These are phyloP conservation scores for Drosophila histrio DNA, from an alignment of 2,888 invertebrate species.

Conservation along the genomic window DNA sequence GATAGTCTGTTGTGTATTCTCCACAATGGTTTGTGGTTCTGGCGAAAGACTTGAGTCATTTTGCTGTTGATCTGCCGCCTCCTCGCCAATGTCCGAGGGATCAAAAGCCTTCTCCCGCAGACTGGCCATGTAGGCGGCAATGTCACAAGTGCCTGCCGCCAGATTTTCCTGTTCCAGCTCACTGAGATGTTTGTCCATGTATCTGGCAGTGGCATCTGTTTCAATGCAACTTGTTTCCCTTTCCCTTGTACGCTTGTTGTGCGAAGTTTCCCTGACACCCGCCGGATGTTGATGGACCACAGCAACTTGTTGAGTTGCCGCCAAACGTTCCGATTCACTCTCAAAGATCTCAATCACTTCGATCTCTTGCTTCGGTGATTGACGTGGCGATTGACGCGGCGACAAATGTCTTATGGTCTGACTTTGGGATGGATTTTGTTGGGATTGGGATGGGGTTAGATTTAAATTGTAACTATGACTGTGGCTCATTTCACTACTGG, in stretches of 20 bases:
- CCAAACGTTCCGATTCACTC: slow-evolving; percentile 80
- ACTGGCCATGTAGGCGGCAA: slow-evolving; percentile 84
- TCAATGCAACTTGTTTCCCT: slow-evolving; percentile 44
- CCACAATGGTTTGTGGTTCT: slow-evolving; percentile 83
- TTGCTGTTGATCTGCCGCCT: slow-evolving; percentile 80
- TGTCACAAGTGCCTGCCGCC: slow-evolving; percentile 83
- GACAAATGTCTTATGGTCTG: slow-evolving; percentile 65
- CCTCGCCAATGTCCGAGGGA: slow-evolving; percentile 72
- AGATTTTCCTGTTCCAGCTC: slow-evolving; percentile 83
- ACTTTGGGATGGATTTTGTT: not conserved
- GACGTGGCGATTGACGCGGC: slow-evolving; percentile 80
- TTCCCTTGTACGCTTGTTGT: slow-evolving; percentile 47
- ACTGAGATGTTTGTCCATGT: slow-evolving; percentile 84
- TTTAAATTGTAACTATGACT: not conserved
- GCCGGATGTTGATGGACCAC: slow-evolving; percentile 80
- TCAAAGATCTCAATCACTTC: slow-evolving; percentile 84
- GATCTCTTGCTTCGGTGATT: slow-evolving; percentile 84
- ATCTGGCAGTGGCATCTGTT: slow-evolving; percentile 70
- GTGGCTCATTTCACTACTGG: slow-evolving; percentile 37
- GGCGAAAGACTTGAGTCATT: slow-evolving; percentile 83
- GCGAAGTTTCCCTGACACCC: slow-evolving; percentile 9
- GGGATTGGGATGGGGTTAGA: slow-evolving; percentile 1
- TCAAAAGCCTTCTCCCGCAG: slow-evolving; percentile 83
- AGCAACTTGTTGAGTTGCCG: slow-evolving; percentile 79
- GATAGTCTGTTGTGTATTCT: slow-evolving; percentile 81